Percentiles rank a stretch among this genome's conserved stretches.
These are phyloP conservation scores for Sinocyclocheilus grahami DNA, from an alignment of 2,113 vertebrate genomes.

Conservation along the genomic window DNA sequence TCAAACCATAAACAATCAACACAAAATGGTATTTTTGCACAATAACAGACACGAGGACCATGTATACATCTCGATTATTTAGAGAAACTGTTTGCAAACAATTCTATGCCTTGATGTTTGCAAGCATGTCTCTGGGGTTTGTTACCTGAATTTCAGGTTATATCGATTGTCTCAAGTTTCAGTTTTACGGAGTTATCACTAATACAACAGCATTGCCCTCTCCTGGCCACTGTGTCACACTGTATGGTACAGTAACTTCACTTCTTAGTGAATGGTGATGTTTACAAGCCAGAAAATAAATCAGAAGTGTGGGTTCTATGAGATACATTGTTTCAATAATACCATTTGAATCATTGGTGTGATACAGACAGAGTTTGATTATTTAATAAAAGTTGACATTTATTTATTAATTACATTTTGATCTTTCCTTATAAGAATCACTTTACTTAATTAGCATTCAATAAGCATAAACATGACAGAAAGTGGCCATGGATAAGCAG, in stretches of 20 bases:
- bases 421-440: constrained; percentile 4
- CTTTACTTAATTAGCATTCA: background rate
- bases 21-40: too few relatives aligned
- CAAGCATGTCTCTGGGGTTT: background rate
- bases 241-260: background rate
- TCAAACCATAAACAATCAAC: too few relatives aligned
- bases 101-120: background rate
- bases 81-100: too few relatives aligned
- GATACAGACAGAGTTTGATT: background rate
- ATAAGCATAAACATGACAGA: background rate
- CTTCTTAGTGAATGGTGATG: background rate
- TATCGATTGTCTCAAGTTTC: background rate
- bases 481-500: background rate
- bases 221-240: constrained; percentile 1
- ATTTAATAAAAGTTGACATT: background rate
- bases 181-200: too few relatives aligned
- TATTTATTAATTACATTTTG: background rate
- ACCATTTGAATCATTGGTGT: background rate
- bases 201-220: background rate
- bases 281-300: background rate
- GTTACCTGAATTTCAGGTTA: background rate
- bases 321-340: background rate
- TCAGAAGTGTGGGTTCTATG: background rate
- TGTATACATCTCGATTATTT: too few relatives aligned
- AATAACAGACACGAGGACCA: too few relatives aligned